Conservation (phyloP, 1,140 invertebrate genomes). For the Papilio glaucus region DNA sequence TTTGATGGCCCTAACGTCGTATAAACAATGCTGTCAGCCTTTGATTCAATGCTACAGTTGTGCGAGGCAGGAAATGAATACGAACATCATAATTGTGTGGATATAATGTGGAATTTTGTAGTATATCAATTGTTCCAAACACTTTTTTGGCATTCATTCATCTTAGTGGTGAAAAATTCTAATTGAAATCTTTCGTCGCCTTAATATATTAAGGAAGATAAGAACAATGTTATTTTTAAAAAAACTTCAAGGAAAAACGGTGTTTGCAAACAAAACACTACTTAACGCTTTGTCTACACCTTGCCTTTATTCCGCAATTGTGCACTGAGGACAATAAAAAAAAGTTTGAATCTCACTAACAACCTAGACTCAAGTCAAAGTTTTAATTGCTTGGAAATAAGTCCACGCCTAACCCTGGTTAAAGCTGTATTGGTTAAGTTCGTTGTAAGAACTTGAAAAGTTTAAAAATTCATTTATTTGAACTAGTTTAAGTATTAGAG, state of each 20-base stretch:
- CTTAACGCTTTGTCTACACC: conserved; percentile 67
- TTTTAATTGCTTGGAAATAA: conserved; percentile 78
- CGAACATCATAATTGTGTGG: too few species aligned
- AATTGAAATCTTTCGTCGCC: neutral
- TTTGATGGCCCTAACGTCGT: neutral
- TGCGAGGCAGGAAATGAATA: too few species aligned
- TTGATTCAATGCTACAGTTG: too few species aligned
- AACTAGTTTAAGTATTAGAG: neutral
- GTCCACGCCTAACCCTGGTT: conserved; percentile 58
- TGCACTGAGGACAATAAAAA: conserved; percentile 64
- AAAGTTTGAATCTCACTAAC: conserved; percentile 73
- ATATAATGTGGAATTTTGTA: too few species aligned
- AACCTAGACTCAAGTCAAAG: conserved; percentile 67
- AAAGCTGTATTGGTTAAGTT: conserved; percentile 30
- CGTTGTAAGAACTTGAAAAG: conserved; percentile 1
- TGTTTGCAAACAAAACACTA: conserved; percentile 63
- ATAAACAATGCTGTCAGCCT: neutral
- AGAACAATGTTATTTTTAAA: neutral
- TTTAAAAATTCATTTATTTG: neutral
- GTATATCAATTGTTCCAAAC: neutral
- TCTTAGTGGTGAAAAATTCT: neutral
- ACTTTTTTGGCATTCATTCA: neutral
- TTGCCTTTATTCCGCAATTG: conserved; percentile 73
- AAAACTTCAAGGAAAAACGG: neutral
- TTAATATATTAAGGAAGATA: neutral